These are phyloP conservation scores for Mesorhabditis sp. DNA, from an alignment of 2,888 invertebrate genomes.

Conservation along the genomic window DNA sequence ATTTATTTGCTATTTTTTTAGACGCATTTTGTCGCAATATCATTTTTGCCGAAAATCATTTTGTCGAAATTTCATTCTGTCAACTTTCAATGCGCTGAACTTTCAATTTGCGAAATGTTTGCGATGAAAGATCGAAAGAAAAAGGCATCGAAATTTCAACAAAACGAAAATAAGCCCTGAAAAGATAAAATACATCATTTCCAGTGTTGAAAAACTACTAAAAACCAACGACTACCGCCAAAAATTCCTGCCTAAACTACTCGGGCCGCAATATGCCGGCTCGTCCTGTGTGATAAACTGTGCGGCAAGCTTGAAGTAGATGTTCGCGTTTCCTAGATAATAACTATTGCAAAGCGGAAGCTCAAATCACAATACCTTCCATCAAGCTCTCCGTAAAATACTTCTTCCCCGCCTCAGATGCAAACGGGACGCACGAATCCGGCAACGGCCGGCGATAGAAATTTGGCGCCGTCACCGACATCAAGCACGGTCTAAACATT, in stretches of 20 bases:
- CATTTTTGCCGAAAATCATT: too few species aligned
- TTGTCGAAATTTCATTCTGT: too few species aligned
- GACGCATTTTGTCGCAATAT: neutral
- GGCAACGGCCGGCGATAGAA: slow-evolving; percentile 59
- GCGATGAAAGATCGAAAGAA: too few species aligned
- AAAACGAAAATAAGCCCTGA: too few species aligned
- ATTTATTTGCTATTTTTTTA: neutral
- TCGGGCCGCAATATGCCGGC: slow-evolving; percentile 61
- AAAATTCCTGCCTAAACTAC: slow-evolving; percentile 58
- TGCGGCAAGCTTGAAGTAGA: slow-evolving; percentile 59
- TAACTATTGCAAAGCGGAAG: neutral
- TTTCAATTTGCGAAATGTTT: too few species aligned
- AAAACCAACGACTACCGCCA: neutral
- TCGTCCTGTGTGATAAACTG: slow-evolving; percentile 61
- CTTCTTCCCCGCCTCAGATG: slow-evolving; percentile 57
- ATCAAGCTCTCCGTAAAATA: slow-evolving; percentile 57
- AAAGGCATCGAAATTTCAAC: too few species aligned
- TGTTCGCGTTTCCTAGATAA: slow-evolving; percentile 55
- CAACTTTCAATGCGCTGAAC: too few species aligned
- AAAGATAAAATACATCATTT: neutral
- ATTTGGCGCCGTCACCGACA: slow-evolving; percentile 41
- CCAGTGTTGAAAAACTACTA: neutral
- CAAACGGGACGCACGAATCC: slow-evolving; percentile 58
- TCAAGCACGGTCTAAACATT: slow-evolving; percentile 8
- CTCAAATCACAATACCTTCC: slow-evolving; percentile 20